Percentiles rank a stretch among this genome's conserved stretches.
Conservation (phyloP, 1,140 invertebrate genomes). For the Luehdorfia chinensis region DNA sequence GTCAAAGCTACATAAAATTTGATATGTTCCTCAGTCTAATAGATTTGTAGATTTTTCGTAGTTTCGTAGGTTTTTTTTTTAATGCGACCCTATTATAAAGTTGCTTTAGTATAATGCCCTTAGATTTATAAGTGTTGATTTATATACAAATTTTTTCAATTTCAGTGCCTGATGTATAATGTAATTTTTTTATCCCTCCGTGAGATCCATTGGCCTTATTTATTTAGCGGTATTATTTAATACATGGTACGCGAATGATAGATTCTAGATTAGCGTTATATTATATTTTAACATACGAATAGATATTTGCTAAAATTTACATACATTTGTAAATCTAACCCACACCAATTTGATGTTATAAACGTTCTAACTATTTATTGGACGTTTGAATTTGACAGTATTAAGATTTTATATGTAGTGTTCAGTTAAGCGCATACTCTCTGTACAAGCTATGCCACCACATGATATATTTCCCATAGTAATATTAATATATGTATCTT, state of each 20-base stretch:
- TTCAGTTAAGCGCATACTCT: background rate
- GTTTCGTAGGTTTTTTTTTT: conserved; percentile 7
- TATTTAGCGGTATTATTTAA: conserved; percentile 62
- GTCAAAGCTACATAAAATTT: conserved; percentile 24
- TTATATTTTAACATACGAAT: conserved; percentile 24
- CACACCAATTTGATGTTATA: background rate
- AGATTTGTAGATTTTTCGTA: conserved; percentile 17
- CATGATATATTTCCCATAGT: too few species aligned
- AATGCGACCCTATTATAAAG: background rate
- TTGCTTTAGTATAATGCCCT: conserved; percentile 21
- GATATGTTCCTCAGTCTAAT: conserved; percentile 20
- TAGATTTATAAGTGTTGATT: conserved; percentile 38
- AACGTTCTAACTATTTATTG: background rate
- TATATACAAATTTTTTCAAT: conserved; percentile 49
- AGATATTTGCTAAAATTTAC: background rate
- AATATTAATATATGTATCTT: too few species aligned
- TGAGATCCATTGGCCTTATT: conserved; percentile 71
- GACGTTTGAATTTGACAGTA: background rate
- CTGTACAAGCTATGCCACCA: too few species aligned
- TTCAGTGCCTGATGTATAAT: conserved; percentile 60
- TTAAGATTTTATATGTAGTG: background rate
- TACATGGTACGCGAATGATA: conserved; percentile 45
- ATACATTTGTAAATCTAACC: background rate
- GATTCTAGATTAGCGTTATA: conserved; percentile 39
- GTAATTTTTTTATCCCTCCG: conserved; percentile 67